Evolutionary conservation across 2,797 vertebrate genomes (phyloP).

Genomic region (Gambelia wislizenii): DNA sequence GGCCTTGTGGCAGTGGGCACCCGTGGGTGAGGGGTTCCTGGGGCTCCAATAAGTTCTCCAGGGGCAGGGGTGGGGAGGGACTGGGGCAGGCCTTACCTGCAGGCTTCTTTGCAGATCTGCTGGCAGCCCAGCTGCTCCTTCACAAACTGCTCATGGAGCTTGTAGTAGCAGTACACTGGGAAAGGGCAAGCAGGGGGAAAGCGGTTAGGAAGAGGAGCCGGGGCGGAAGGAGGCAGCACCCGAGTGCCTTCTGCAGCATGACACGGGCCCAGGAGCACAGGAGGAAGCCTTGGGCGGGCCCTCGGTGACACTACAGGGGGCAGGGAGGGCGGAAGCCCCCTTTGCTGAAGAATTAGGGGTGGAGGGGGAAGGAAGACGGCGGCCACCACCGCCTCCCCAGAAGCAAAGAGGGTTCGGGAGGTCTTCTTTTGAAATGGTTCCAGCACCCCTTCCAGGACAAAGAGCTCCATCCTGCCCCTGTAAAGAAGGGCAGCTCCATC

Average conservation of each 20-base stretch:
- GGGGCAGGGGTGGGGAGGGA: no score
- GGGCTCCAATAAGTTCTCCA: not conserved
- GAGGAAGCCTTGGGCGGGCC: not conserved
- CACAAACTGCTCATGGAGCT: conserved; percentile 77
- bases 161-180: conserved; percentile 85
- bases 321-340: no score
- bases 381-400: not conserved
- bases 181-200: not conserved
- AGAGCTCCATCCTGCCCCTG: not conserved
- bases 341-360: not conserved
- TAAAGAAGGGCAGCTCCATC: not conserved
- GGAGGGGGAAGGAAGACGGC: not conserved
- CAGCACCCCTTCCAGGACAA: no score
- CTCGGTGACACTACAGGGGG: not conserved
- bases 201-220: no score
- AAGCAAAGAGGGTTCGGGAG: not conserved
- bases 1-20: no score
- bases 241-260: not conserved
- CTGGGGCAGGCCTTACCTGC: conserved; percentile 78
- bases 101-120: conserved; percentile 78
- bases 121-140: conserved; percentile 83
- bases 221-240: not conserved
- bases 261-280: no score
- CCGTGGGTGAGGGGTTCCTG: no score
- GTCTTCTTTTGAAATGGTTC: not conserved